Conservation (phyloP, 2,113 vertebrate species). For the Conger conger region DNA sequence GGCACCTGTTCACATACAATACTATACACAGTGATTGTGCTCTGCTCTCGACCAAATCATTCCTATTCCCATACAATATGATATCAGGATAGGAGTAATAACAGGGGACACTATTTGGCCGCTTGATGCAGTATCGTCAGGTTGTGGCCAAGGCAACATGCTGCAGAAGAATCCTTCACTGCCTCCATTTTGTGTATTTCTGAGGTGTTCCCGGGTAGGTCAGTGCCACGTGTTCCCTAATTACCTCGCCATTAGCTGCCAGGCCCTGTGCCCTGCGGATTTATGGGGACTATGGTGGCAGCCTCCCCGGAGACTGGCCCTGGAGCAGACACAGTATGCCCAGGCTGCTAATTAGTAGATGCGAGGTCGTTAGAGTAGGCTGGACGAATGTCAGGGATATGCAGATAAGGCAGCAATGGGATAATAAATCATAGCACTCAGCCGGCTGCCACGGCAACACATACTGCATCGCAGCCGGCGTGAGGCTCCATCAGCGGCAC, state of each 20-base stretch:
- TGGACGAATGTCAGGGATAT: constrained; percentile 56
- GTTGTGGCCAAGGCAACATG: neutral
- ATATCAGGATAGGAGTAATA: no score
- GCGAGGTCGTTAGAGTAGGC: constrained; percentile 63
- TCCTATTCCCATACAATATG: neutral
- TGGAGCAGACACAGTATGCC: constrained; percentile 50
- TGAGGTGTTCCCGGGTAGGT: constrained; percentile 46
- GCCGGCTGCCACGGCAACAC: constrained; percentile 30
- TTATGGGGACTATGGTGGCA: constrained; percentile 51
- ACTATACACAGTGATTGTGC: neutral
- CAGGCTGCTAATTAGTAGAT: constrained; percentile 67
- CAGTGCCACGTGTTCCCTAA: constrained; percentile 65
- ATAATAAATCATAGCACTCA: constrained; percentile 57
- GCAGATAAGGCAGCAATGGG: constrained; percentile 59
- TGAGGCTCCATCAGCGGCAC: neutral
- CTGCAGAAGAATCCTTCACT: neutral
- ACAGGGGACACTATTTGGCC: neutral
- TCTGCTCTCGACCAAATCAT: neutral
- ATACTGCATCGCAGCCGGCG: constrained; percentile 25
- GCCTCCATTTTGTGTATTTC: neutral
- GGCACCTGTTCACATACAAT: neutral
- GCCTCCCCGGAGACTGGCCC: constrained; percentile 45
- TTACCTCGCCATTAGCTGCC: constrained; percentile 58
- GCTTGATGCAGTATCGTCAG: neutral
- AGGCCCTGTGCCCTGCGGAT: constrained; percentile 50